Evolutionary conservation across 2,797 vertebrate species (phyloP), one percentile per base, ranked within the genome.

Genomic region (Neopelma chrysocephalum): DNA sequence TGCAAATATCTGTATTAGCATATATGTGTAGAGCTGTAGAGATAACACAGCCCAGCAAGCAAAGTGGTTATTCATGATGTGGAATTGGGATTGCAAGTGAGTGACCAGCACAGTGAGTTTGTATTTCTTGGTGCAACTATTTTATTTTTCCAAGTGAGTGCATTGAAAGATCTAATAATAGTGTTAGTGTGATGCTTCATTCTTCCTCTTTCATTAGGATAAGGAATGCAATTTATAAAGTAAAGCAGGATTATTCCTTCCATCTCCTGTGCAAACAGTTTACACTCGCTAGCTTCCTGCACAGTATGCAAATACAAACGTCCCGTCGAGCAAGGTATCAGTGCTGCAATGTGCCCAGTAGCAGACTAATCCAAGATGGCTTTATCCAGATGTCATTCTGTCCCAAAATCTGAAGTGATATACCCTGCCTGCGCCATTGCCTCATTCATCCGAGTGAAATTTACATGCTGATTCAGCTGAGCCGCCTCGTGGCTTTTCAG

Each of bases 401-500:
- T 57, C 45, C 56, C 27, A 3, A 29, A 88, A 38, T 61, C 48
- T 90, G 85, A 90, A 75, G 26, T 32, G 58, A 32, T 84, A 47
- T 17, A 47, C 40, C 11, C 34, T 79, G 58, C 42, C 78, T 53
- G 19, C 1, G 4, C 70, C 1, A 0, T 66, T 8, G 5, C 20
- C n/a, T 90, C 31, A 1, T 93, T 94, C 61, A 65, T 88, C 62
- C 62, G 12, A 86, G 81, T 79, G 47, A 81, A 45, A 90, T 81
- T 69, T 91, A 38, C 62, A n/a, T 93, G 75, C 77, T 86, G 51
- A 87, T 60, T 91, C 56, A 73, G 82, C 62, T 56, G 20, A 80
- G 83, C 43, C 47, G 7, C 85, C 87, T 27, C 66, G n/a, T 75
- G 69, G 75, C 53, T 96, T 94, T 96, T 86, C 71, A 90, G 77